A percentile compares a stretch with the other conserved stretches of the same genome.
Evolutionary conservation across 1,140 invertebrate genomes (phyloP).

Genomic region (Trissolcus basalis): DNA sequence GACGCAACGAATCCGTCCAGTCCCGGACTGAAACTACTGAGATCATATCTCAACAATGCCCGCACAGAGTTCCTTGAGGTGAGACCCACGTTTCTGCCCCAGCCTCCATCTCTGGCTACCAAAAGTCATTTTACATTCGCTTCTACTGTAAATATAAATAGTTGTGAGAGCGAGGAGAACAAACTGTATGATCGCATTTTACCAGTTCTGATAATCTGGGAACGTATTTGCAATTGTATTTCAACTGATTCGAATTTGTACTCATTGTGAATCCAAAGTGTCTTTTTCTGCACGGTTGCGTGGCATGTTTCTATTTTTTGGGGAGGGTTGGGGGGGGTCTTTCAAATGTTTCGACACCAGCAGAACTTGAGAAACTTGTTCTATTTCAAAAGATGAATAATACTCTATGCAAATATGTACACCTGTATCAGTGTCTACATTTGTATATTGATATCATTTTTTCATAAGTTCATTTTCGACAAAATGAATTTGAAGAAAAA

Average conservation of each 20-base stretch:
- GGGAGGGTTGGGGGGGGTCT: too few relatives aligned
- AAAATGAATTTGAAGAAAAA: too few relatives aligned
- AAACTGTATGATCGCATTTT: slow-evolving; percentile 26
- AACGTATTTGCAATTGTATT: slow-evolving; percentile 60
- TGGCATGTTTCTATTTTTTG: too few relatives aligned
- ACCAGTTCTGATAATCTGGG: slow-evolving; percentile 52
- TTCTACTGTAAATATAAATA: slow-evolving; percentile 55
- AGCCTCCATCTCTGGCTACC: not conserved
- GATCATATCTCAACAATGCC: slow-evolving; percentile 70
- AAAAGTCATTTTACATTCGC: slow-evolving; percentile 22
- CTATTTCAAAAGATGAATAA: not conserved
- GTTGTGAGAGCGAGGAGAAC: slow-evolving; percentile 19
- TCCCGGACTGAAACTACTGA: slow-evolving; percentile 73
- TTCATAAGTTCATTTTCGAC: too few relatives aligned
- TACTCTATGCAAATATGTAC: slow-evolving; percentile 50
- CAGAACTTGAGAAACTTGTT: too few relatives aligned
- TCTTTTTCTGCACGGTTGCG: too few relatives aligned
- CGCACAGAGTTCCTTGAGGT: slow-evolving; percentile 74
- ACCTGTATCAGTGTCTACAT: slow-evolving; percentile 38
- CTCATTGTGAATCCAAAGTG: not conserved
- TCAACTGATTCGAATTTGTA: slow-evolving; percentile 12
- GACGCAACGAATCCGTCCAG: slow-evolving; percentile 75
- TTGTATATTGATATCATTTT: too few relatives aligned
- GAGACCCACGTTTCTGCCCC: slow-evolving; percentile 44
- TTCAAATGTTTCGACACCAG: too few relatives aligned